phyloP scores from a whole-genome alignment of 2,113 vertebrate species.

The Rhinoptilus africanus region DNA sequence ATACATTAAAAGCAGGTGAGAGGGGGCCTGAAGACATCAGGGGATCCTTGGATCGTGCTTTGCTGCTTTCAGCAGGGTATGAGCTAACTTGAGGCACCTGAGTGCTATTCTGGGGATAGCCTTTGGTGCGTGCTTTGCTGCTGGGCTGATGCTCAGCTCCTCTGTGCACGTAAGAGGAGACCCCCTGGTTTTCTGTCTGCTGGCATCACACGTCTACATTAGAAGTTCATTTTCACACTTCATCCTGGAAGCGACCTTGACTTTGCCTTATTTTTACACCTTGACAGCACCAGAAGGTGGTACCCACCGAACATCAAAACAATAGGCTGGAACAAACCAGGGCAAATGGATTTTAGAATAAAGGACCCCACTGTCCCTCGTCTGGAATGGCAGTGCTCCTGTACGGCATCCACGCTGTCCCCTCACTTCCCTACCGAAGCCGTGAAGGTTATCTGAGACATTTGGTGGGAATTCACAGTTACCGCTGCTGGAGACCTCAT shows the following conservation, averaged over 20 bases:
- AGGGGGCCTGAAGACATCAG: background rate
- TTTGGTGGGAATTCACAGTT: background rate
- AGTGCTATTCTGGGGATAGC: fast-evolving
- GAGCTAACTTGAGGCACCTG: background rate
- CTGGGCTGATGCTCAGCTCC: no score
- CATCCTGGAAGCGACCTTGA: background rate
- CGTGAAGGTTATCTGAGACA: background rate
- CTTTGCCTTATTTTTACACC: background rate
- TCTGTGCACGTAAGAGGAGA: fast-evolving
- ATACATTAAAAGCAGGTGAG: fast-evolving
- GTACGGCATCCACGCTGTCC: fast-evolving
- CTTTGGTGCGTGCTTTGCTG: fast-evolving
- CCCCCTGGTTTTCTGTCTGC: no score
- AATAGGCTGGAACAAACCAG: background rate
- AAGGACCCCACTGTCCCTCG: fast-evolving
- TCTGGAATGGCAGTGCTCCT: background rate
- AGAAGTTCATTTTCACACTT: fast-evolving
- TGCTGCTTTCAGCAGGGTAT: background rate
- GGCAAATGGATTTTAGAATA: background rate
- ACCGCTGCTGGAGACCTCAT: background rate
- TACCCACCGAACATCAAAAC: background rate
- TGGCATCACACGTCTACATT: fast-evolving
- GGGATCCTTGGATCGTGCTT: background rate
- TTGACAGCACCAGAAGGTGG: fast-evolving
- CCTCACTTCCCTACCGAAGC: background rate